Evolutionary conservation across 2,113 vertebrate species (phyloP).

Genomic region (Periophthalmodon schlosseri): DNA sequence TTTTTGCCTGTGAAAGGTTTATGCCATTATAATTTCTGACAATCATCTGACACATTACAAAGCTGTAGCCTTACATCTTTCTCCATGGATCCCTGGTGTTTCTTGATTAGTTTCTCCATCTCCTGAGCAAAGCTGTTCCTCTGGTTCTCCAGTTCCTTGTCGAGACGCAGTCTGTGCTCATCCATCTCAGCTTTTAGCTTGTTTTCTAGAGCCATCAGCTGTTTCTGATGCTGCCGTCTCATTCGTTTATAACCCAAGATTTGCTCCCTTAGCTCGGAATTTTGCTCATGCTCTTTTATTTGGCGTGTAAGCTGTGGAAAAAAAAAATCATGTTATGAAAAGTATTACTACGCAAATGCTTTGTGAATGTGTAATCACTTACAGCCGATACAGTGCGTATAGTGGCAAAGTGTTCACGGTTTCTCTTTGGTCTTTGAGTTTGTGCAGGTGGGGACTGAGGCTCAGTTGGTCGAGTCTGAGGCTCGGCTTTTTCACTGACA

Average conservation of each 20-base stretch:
- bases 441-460: slow-evolving; percentile 87
- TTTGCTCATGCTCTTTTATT: slow-evolving; percentile 98
- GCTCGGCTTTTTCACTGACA: slow-evolving; percentile 85
- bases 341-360: not conserved
- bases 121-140: slow-evolving; percentile 94
- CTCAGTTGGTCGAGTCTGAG: slow-evolving; percentile 83
- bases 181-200: slow-evolving; percentile 98
- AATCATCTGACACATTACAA: not conserved
- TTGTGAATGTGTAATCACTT: slow-evolving; percentile 37
- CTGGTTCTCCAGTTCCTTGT: slow-evolving; percentile 98
- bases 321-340: not conserved
- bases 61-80: slow-evolving; percentile 86
- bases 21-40: slow-evolving; percentile 15
- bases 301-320: slow-evolving; percentile 91
- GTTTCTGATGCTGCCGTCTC: slow-evolving; percentile 98
- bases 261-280: slow-evolving; percentile 96
- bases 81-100: slow-evolving; percentile 94
- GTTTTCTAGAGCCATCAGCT: slow-evolving; percentile 96
- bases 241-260: slow-evolving; percentile 99
- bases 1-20: slow-evolving; percentile 84
- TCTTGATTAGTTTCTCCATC: slow-evolving; percentile 98
- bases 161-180: slow-evolving; percentile 94
- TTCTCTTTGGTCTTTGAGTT: slow-evolving; percentile 90
- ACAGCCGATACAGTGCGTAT: slow-evolving; percentile 98
- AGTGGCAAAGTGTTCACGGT: slow-evolving; percentile 98